Conservation (phyloP, 1,140 invertebrate genomes). For the Aporrectodea caliginosa region DNA sequence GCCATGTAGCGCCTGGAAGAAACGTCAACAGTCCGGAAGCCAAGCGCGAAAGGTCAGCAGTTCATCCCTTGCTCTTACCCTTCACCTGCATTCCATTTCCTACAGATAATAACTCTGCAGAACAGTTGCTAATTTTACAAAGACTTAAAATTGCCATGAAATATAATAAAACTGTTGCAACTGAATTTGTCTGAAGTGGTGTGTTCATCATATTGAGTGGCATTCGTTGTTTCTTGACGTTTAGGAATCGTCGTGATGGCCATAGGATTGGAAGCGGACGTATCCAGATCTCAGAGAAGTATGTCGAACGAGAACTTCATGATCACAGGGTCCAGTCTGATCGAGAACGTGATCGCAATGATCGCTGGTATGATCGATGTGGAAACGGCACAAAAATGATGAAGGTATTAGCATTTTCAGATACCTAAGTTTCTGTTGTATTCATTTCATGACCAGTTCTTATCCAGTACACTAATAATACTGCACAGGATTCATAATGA, state of each 20-base stretch:
- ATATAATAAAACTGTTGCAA: background rate
- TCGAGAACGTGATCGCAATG: constrained; percentile 41
- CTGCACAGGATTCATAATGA: too few species aligned
- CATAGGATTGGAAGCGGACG: constrained; percentile 74
- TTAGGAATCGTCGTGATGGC: constrained; percentile 46
- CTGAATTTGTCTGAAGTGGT: background rate
- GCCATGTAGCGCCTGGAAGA: constrained; percentile 57
- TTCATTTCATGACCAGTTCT: too few species aligned
- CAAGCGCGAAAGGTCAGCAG: constrained; percentile 1
- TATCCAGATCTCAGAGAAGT: constrained; percentile 60
- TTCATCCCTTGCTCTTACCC: background rate
- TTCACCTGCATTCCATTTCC: background rate
- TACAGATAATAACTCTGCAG: too few species aligned
- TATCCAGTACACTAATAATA: too few species aligned
- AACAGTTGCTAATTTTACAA: too few species aligned
- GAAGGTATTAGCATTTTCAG: too few species aligned
- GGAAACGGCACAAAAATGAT: background rate
- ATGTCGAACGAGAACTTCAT: constrained; percentile 39
- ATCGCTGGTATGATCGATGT: constrained; percentile 34
- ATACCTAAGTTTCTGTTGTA: too few species aligned
- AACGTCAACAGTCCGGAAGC: background rate
- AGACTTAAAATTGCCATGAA: too few species aligned
- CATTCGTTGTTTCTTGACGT: constrained; percentile 31
- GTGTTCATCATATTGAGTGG: background rate
- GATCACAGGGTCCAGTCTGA: constrained; percentile 41